A percentile compares a stretch with the other conserved stretches of the same genome.
phyloP scores from a whole-genome alignment of 2,888 invertebrate species.

The Danaus chrysippus region DNA sequence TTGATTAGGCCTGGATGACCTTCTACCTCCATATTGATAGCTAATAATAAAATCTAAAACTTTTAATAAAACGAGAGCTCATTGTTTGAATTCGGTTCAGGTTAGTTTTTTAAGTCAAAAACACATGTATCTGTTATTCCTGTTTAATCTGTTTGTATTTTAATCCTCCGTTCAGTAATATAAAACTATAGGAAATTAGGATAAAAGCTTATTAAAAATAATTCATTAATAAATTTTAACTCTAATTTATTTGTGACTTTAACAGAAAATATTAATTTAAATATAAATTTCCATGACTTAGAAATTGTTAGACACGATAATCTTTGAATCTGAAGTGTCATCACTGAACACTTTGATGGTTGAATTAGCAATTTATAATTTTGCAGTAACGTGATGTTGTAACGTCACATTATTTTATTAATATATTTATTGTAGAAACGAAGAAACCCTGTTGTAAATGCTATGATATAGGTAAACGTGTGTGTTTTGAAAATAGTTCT shows the following conservation, averaged over 20 bases:
- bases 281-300: background rate
- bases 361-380: constrained; percentile 8
- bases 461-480: constrained; percentile 31
- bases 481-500: constrained; percentile 13
- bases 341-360: background rate
- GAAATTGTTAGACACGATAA: background rate
- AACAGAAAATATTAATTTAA: no score
- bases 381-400: constrained; percentile 13
- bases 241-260: no score
- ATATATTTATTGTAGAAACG: constrained; percentile 14
- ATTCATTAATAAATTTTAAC: no score
- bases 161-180: background rate
- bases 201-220: no score
- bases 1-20: constrained; percentile 82
- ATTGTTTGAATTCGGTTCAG: constrained; percentile 1
- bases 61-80: constrained; percentile 15
- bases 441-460: constrained; percentile 24
- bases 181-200: no score
- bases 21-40: constrained; percentile 41
- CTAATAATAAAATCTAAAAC: constrained; percentile 20
- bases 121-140: constrained; percentile 21
- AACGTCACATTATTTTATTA: constrained; percentile 16
- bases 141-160: constrained; percentile 4
- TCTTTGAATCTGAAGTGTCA: constrained; percentile 2
- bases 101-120: constrained; percentile 22